phyloP scores from a whole-genome alignment of 2,113 vertebrate species.

The Eubucco bourcierii region DNA sequence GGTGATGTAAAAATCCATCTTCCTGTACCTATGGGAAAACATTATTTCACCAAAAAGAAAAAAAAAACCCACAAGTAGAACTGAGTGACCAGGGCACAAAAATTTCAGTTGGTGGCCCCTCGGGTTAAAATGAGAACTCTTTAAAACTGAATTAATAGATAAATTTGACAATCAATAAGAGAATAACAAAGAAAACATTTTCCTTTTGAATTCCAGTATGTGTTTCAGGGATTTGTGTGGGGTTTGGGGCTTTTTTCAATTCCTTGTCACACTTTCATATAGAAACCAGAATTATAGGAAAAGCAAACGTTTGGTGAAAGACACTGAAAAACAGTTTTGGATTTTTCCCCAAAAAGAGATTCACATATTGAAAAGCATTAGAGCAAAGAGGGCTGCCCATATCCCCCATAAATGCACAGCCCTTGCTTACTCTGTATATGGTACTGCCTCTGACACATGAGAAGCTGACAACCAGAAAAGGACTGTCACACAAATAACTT shows the following conservation, averaged over 20 bases:
- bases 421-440: accelerated
- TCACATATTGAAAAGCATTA: not conserved
- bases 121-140: not conserved
- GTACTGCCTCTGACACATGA: not conserved
- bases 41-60: not conserved
- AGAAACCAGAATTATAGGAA: not conserved
- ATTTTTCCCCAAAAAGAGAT: not conserved
- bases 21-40: not conserved
- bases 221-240: not conserved
- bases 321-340: not conserved
- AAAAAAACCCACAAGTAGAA: not conserved
- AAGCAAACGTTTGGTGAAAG: not conserved
- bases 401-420: not conserved
- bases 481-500: constrained; percentile 53
- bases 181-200: not conserved
- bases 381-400: not conserved
- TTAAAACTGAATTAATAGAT: not conserved
- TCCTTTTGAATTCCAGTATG: not conserved
- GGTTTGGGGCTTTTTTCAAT: not conserved
- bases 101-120: not conserved
- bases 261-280: not conserved
- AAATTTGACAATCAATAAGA: not conserved
- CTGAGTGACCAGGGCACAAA: not conserved
- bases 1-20: not conserved
- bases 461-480: constrained; percentile 63